A percentile compares a stretch with the other conserved stretches of the same genome.
Evolutionary conservation across 92 coral and sea anemone genomes (phyloP).

Genomic region (Muricea muricata): DNA sequence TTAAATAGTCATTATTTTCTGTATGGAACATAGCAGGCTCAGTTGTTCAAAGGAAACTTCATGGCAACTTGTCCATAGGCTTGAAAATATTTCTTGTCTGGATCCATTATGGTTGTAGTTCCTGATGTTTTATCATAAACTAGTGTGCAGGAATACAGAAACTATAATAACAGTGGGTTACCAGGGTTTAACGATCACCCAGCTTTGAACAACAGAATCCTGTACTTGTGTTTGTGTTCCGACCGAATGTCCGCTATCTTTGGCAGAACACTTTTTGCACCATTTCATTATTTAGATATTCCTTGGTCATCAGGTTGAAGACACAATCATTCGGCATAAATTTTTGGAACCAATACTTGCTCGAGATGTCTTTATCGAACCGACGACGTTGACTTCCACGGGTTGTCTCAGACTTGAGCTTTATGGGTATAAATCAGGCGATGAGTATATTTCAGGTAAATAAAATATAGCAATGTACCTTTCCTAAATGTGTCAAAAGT

Average conservation of each 20-base stretch:
- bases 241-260: no score
- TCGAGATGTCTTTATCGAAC: background rate
- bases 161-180: no score
- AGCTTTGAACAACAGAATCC: no score
- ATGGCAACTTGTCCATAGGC: no score
- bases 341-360: background rate
- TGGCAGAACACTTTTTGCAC: background rate
- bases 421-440: conserved; percentile 21
- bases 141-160: no score
- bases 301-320: conserved; percentile 32
- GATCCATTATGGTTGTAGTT: no score
- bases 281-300: background rate
- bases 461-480: background rate
- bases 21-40: no score
- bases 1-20: background rate
- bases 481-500: background rate
- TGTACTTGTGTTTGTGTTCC: no score
- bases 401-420: conserved; percentile 27
- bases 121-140: no score
- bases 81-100: no score
- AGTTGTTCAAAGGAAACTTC: no score
- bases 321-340: background rate
- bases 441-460: conserved; percentile 6
- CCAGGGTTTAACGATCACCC: no score
- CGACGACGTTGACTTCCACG: background rate